Evolutionary conservation across 2,113 vertebrate genomes (phyloP).

Genomic region (Propithecus coquereli): DNA sequence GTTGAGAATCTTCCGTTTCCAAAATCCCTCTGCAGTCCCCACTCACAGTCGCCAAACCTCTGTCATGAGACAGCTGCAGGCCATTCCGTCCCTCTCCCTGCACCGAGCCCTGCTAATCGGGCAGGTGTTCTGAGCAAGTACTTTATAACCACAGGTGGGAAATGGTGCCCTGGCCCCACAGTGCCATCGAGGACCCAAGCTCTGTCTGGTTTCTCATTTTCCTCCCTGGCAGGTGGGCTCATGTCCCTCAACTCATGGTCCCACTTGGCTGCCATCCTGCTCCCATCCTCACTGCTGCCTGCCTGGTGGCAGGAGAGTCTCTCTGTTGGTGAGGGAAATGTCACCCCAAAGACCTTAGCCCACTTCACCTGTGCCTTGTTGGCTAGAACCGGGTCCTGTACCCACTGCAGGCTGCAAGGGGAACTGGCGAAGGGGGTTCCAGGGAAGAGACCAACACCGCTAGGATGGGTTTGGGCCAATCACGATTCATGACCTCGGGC

Average conservation of each 20-base stretch:
- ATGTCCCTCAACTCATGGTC: neutral
- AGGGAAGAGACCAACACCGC: no score
- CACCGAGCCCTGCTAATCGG: neutral
- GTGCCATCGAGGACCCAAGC: neutral
- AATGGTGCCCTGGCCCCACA: no score
- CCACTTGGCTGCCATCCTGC: neutral
- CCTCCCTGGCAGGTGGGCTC: neutral
- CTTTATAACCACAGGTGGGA: no score
- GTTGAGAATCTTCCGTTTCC: neutral
- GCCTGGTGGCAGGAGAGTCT: no score
- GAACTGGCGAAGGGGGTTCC: neutral
- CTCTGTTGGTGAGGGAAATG: neutral
- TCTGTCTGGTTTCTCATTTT: neutral
- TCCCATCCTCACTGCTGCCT: no score
- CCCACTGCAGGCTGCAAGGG: neutral
- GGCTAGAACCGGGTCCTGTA: neutral
- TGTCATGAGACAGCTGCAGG: neutral
- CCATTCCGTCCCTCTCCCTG: neutral
- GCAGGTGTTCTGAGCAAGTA: neutral
- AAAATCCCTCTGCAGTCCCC: neutral
- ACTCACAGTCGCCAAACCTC: neutral
- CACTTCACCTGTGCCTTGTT: neutral
- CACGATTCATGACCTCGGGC: fast-evolving
- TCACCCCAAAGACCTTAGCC: neutral
- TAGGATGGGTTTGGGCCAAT: neutral